Evolutionary conservation across 2,797 vertebrate genomes (phyloP).

Genomic region (Phaenicophaeus curvirostris): DNA sequence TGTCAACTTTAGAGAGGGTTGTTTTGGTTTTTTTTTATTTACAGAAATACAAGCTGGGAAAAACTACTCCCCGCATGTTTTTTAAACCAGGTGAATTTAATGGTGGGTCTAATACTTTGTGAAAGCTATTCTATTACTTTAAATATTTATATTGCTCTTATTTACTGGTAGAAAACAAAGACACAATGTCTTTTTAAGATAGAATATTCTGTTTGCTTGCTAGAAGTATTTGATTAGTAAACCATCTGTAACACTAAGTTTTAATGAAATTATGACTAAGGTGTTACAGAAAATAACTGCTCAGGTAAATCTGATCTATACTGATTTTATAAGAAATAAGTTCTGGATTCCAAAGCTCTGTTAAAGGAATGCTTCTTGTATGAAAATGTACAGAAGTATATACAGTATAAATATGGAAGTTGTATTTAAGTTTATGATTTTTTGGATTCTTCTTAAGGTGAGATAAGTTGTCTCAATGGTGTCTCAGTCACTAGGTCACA

Average conservation of each 20-base stretch:
- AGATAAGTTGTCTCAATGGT: neutral
- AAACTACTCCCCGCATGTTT: neutral
- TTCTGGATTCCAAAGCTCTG: neutral
- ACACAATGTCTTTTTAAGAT: neutral
- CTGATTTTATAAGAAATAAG: neutral
- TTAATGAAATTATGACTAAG: neutral
- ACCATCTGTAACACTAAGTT: neutral
- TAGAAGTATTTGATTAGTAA: neutral
- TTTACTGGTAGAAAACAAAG: neutral
- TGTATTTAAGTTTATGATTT: neutral
- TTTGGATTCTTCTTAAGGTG: neutral
- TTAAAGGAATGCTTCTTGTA: neutral
- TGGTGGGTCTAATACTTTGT: neutral
- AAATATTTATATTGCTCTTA: neutral
- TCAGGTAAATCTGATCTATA: neutral
- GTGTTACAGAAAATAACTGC: neutral
- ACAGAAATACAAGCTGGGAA: neutral
- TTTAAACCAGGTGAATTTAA: neutral
- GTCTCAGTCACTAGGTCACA: neutral
- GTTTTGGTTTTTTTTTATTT: neutral
- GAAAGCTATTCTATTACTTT: neutral
- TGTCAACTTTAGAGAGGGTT: neutral
- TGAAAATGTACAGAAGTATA: neutral
- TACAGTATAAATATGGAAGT: neutral
- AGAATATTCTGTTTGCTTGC: neutral